These are phyloP conservation scores for Polypedilum vanderplanki DNA, from an alignment of 1,140 invertebrate species.

Conservation along the genomic window DNA sequence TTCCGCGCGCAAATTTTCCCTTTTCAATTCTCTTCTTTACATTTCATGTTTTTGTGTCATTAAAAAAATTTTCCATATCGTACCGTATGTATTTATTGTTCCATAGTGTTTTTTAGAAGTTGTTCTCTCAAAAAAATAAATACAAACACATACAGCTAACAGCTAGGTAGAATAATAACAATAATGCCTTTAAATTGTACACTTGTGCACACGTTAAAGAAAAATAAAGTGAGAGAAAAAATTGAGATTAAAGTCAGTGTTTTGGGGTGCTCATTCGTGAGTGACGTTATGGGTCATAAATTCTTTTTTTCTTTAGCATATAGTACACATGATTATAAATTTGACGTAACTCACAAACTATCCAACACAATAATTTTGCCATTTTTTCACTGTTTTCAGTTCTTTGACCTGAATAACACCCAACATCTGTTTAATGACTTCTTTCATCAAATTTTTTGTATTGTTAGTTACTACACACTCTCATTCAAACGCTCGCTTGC, in stretches of 20 bases:
- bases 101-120: not conserved
- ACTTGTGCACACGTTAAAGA: not conserved
- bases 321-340: not conserved
- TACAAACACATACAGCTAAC: too few relatives aligned
- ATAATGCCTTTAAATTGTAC: not conserved
- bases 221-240: not conserved
- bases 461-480: not conserved
- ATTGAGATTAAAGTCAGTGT: not conserved
- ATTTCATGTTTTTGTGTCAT: not conserved
- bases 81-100: not conserved
- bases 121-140: not conserved
- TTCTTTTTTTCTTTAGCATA: not conserved
- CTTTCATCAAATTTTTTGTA: slow-evolving; percentile 3
- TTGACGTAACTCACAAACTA: not conserved
- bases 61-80: not conserved
- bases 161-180: not conserved
- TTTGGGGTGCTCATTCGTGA: not conserved
- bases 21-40: too few relatives aligned
- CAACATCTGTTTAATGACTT: slow-evolving; percentile 18
- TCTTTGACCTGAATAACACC: slow-evolving; percentile 17
- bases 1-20: too few relatives aligned
- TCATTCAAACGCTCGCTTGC: too few relatives aligned
- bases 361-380: not conserved
- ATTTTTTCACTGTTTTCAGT: slow-evolving; percentile 5
- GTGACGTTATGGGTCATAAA: not conserved